Base-by-base conservation (phyloP, 1,140 invertebrate genomes). In the Zaprionus ghesquierei region DNA sequence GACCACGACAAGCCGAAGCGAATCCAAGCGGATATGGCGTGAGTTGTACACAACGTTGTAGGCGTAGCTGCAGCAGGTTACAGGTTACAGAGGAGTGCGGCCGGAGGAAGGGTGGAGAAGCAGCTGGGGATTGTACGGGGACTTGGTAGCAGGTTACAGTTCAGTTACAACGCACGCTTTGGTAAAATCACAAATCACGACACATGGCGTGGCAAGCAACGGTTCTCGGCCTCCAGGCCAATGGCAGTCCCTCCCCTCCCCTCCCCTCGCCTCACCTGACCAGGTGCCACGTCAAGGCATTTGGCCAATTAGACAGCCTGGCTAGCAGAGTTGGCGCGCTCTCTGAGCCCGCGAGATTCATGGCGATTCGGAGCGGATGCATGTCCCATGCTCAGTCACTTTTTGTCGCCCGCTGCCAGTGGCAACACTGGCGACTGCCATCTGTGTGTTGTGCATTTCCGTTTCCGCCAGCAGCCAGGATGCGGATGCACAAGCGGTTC, bases 181-280 rank as follows among this genome's bases (percentile, higher is more conserved):
- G 25, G 10, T 72, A 58, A 65, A 84, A 44, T 56, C 51, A 56
- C 29, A 76, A 85, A 85, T 85, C 84, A 89, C 84, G 84, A 89
- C 82, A 89, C 84, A 89, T 89, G 79, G 84, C 84, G 84, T 89
- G 84, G 84, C 77, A 84, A 89, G 70, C 69, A 64, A 66, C 79
- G 79, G 84, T 89, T 82, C 66, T 64, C 22, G 44, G 46, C 22
- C 58, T 50, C 61, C 64, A 53, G 68, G 64, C 41, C 68, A 66
- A 23, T n/a, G 33, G 22, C 53, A 20, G n/a, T 1, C n/a, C 6
- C 51, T n/a, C 33, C 54, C 6, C 10, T 10, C 38, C 29, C 44
- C 12, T n/a, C 8, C 31, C n/a, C 4, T 8, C 6, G 27, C 5
- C 51, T 6, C 29, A 44, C 10, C 20, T 38, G n/a, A 13, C 56